Percentiles rank a stretch among this genome's conserved stretches.
These are phyloP conservation scores for Crax fasciolata DNA, from an alignment of 2,797 vertebrate species.

Conservation along the genomic window DNA sequence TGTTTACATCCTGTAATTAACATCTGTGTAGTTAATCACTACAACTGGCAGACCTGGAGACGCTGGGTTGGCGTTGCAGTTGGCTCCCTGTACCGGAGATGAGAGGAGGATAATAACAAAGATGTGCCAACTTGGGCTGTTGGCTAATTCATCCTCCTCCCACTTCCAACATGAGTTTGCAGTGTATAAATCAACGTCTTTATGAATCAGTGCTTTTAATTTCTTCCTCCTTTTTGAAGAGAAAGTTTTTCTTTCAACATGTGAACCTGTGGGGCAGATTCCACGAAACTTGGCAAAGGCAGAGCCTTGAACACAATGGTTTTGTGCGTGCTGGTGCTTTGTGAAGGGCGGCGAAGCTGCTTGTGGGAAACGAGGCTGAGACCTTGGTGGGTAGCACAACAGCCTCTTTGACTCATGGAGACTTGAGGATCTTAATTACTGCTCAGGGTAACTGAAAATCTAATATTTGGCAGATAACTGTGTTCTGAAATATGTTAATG, in stretches of 20 bases:
- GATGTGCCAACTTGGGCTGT: neutral
- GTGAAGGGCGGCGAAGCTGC: neutral
- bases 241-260: neutral
- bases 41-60: neutral
- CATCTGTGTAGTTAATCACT: neutral
- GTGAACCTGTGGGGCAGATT: neutral
- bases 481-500: neutral
- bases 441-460: neutral
- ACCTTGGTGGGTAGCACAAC: neutral
- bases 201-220: neutral
- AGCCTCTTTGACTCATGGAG: neutral
- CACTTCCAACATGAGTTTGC: neutral
- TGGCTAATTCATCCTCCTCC: neutral
- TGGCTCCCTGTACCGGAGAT: neutral
- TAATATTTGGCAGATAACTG: neutral
- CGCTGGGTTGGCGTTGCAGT: neutral
- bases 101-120: neutral
- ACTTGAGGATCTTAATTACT: neutral
- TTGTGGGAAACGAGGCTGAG: neutral
- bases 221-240: neutral
- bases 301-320: neutral
- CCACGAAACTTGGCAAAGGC: neutral
- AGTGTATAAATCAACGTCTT: neutral
- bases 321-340: neutral
- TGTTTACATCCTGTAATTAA: conserved; percentile 58